Evolutionary conservation across 2,888 invertebrate genomes (phyloP), one percentile per base, ranked within the genome.

Genomic region (Isotomurus palustris): DNA sequence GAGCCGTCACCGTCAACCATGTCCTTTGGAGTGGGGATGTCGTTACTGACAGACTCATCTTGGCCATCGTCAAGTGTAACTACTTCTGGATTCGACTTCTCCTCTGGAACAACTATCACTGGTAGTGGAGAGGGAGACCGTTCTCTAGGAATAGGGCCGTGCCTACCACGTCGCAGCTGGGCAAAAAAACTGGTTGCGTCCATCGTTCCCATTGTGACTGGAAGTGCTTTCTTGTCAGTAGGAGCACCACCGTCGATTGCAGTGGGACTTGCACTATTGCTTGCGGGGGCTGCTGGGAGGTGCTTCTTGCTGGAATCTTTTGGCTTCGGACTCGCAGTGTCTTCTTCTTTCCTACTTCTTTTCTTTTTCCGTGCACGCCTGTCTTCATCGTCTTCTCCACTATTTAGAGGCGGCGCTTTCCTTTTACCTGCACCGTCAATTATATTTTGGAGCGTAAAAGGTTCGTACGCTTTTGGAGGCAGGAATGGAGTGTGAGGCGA

Each of bases 151-250:
- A 65, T 28, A 1, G 66, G 64, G 14, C 70, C 66, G 48, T 68
- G 68, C 68, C 86, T 84, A 73, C 88, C 88, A 73, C 91, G 91
- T 14, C 91, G 88, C 60, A 92, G 80, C 76, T 91, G 90, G 0
- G 91, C 91, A 74, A 92, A 92, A 12, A 92, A 79, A 74, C 91
- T 91, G 8, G 91, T 91, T 71, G 90, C 89, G 53, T 86, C 87
- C 73, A 91, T 89, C 75, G 91, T 91, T 72, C 88, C 86, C 62
- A 62, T 62, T 14, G 19, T 43, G 45, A 8, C 45, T 54, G 1
- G 41, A 45, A 19, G 59, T 52, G 17, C 25, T 21, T 56, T 19
- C 6, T 59, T 35, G 12, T 52, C 49, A 10, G 40, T 12, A 12
- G 53, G 54, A 19, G 19, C 36, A 32, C 21, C 32, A 32, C 12